phyloP scores from a whole-genome alignment of 2,113 vertebrate species.

The Brachionichthys hirsutus region DNA sequence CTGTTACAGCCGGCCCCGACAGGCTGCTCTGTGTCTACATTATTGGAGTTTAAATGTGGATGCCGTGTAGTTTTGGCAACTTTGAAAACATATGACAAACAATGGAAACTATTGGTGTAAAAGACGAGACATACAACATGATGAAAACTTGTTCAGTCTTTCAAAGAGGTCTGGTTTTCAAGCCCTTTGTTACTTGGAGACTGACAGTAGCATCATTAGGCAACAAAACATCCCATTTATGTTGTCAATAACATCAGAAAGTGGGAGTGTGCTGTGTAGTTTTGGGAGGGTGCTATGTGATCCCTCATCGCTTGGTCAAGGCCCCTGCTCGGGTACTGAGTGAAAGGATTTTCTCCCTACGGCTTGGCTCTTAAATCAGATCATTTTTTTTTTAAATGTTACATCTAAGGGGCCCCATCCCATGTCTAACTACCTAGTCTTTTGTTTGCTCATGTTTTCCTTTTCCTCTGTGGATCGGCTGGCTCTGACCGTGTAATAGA shows the following conservation, averaged over 20 bases:
- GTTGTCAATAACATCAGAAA: slow-evolving; percentile 59
- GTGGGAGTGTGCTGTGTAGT: slow-evolving; percentile 29
- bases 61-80: slow-evolving; percentile 67
- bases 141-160: slow-evolving; percentile 52
- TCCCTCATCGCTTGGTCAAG: slow-evolving; percentile 59
- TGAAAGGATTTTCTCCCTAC: slow-evolving; percentile 66
- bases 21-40: slow-evolving; percentile 75
- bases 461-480: slow-evolving; percentile 69
- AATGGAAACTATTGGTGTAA: slow-evolving; percentile 62
- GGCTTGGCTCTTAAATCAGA: slow-evolving; percentile 70
- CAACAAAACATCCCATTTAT: slow-evolving; percentile 61
- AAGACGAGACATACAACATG: slow-evolving; percentile 53
- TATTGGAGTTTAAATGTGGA: slow-evolving; percentile 70
- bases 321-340: slow-evolving; percentile 47
- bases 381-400: slow-evolving; percentile 54
- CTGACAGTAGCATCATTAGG: slow-evolving; percentile 62
- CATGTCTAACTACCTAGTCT: slow-evolving; percentile 73
- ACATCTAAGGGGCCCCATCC: slow-evolving; percentile 65
- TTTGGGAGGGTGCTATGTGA: slow-evolving; percentile 49
- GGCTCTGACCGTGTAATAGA: slow-evolving; percentile 76
- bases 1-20: slow-evolving; percentile 77
- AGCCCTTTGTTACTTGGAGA: slow-evolving; percentile 49
- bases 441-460: slow-evolving; percentile 78
- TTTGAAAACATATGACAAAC: slow-evolving; percentile 61
- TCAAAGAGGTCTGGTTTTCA: slow-evolving; percentile 45